Evolutionary conservation across 2,797 vertebrate species (phyloP), one percentile per base, ranked within the genome.

Genomic region (Melopsittacus undulatus): DNA sequence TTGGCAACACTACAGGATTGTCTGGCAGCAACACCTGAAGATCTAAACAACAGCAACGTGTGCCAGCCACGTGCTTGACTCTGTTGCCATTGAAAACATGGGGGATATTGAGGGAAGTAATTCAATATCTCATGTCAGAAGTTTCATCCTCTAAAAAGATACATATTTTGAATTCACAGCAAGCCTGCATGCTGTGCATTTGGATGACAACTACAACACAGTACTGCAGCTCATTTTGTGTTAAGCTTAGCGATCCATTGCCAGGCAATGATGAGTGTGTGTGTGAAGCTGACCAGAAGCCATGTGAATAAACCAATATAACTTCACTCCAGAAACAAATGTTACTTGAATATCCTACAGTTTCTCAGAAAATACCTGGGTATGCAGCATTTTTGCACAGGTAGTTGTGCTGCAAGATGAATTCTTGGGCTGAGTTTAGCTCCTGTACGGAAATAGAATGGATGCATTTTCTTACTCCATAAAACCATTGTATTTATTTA

Each of bases 401-500:
- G 59, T 51, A 81, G 62, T 24, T 70, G 63, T 89, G 15, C 67
- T 56, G 21, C 32, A 56, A 78, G 42, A 32, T 36, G n/a, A 72
- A 27, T 59, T 64, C 38, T 34, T 76, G 59, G 66, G 21, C 40
- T 62, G 34, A 90, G 7, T 70, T 91, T 69, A 64, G 46, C 76
- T 83, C 36, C 23, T 76, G 46, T 45, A 12, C 1, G 5, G 64
- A 78, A 88, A 72, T 9, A 70, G 36, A 83, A 69, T 19, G 38
- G 43, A 51, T 78, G 38, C 3, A 36, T 9, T 68, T 70, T 54
- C 54, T 92, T 76, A 66, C 59, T 83, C 38, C 23, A 23, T 81
- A 52, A 92, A 89, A 73, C 26, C 4, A n/a, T 32, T 87, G 69
- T 90, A 45, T 97, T 73, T 96, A 40, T 88, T 94, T 94, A 27